A percentile compares a stretch with the other conserved stretches of the same genome.
Evolutionary conservation across 2,113 vertebrate genomes (phyloP).

Genomic region (Todiramphus saurophagus): DNA sequence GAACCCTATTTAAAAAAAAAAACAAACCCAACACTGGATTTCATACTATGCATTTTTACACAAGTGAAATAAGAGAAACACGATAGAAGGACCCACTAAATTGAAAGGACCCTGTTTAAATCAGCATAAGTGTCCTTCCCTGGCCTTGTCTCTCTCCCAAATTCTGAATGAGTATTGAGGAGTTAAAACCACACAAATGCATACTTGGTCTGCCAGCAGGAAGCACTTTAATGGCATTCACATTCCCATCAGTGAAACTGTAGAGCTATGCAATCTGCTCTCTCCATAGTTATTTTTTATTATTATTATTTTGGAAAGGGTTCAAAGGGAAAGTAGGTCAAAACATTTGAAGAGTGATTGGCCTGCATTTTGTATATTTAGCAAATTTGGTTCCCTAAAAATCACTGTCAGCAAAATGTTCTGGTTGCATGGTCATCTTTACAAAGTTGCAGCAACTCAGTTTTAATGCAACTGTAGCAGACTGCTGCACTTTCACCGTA

Average conservation of each 20-base stretch:
- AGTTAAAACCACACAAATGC: slow-evolving; percentile 63
- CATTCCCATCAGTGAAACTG: slow-evolving; percentile 61
- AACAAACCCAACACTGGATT: not conserved
- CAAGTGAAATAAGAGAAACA: not conserved
- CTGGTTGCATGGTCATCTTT: slow-evolving; percentile 1
- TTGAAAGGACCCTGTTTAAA: slow-evolving; percentile 3
- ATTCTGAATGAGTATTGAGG: slow-evolving; percentile 49
- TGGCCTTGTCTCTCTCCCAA: slow-evolving; percentile 58
- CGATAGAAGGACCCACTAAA: not conserved
- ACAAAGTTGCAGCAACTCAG: not conserved
- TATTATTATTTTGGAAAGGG: slow-evolving; percentile 51
- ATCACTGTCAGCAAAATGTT: slow-evolving; percentile 51
- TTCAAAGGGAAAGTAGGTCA: slow-evolving; percentile 70
- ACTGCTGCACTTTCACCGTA: not conserved
- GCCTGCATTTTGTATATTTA: slow-evolving; percentile 52
- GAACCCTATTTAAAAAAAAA: not conserved
- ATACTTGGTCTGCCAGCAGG: slow-evolving; percentile 65
- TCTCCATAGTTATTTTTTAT: slow-evolving; percentile 64
- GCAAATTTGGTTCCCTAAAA: slow-evolving; percentile 61
- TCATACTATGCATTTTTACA: not conserved
- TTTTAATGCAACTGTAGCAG: not conserved
- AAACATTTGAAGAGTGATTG: slow-evolving; percentile 46
- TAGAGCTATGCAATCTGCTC: slow-evolving; percentile 62
- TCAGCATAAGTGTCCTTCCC: slow-evolving; percentile 33
- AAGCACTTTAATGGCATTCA: slow-evolving; percentile 64